Conservation (phyloP, 2,797 vertebrate genomes). For the Pseudochromis fuscus region DNA sequence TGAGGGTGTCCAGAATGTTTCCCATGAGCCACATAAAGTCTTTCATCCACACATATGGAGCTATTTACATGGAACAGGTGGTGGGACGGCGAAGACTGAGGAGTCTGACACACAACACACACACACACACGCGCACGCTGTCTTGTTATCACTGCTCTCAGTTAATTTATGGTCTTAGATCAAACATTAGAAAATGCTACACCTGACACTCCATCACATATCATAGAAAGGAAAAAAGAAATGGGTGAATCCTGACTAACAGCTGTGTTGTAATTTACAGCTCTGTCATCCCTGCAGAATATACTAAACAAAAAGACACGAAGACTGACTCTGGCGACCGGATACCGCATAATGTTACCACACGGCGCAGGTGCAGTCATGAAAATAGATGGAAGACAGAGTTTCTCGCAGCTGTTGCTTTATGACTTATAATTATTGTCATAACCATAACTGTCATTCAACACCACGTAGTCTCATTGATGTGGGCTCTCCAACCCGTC, state of each 20-base stretch:
- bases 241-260: conserved; percentile 51
- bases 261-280: conserved; percentile 70
- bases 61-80: conserved; percentile 75
- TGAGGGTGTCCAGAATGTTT: conserved; percentile 56
- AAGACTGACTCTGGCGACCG: conserved; percentile 38
- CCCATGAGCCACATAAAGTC: conserved; percentile 66
- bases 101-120: conserved; percentile 39
- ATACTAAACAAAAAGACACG: conserved; percentile 50
- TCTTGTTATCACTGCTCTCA: conserved; percentile 57
- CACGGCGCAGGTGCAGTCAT: conserved; percentile 54
- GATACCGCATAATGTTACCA: conserved; percentile 43
- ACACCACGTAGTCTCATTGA: conserved; percentile 43
- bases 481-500: conserved; percentile 46
- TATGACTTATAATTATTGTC: conserved; percentile 72
- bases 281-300: conserved; percentile 62
- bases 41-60: conserved; percentile 68
- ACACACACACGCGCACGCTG: conserved; percentile 19
- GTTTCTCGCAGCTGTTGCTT: conserved; percentile 70
- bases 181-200: conserved; percentile 71
- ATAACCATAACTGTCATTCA: conserved; percentile 73
- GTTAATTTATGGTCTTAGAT: conserved; percentile 68
- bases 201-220: conserved; percentile 56
- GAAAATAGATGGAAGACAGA: conserved; percentile 43
- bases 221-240: conserved; percentile 29
- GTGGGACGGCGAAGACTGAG: conserved; percentile 46